Evolutionary conservation across 1,140 invertebrate genomes (phyloP).

Genomic region (Pseudomyrmex flavicornis): DNA sequence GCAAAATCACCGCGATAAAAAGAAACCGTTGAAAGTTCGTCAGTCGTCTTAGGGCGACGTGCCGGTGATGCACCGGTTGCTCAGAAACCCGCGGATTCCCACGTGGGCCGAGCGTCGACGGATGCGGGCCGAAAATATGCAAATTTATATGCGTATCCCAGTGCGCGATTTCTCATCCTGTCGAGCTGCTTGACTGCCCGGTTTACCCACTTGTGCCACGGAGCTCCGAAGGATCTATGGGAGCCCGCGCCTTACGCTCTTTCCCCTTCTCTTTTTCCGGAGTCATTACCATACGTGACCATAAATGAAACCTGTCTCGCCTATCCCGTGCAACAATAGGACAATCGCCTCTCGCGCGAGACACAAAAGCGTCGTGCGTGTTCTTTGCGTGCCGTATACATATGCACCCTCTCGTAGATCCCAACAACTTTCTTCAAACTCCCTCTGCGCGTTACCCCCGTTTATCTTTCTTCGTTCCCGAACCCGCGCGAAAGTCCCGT

Average conservation of each 20-base stretch:
- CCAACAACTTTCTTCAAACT: conserved; percentile 65
- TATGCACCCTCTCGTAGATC: conserved; percentile 63
- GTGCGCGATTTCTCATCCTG: conserved; percentile 73
- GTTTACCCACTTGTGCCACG: conserved; percentile 69
- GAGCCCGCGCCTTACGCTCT: conserved; percentile 53
- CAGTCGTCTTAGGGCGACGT: conserved; percentile 46
- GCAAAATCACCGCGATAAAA: conserved; percentile 48
- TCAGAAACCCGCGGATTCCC: conserved; percentile 74
- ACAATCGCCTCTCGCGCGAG: conserved; percentile 65
- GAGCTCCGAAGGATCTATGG: conserved; percentile 45
- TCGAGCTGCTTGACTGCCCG: conserved; percentile 62
- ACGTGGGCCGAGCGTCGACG: conserved; percentile 78
- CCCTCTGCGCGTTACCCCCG: conserved; percentile 53
- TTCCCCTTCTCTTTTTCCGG: conserved; percentile 42
- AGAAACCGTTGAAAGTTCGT: conserved; percentile 71
- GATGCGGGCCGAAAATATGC: conserved; percentile 84
- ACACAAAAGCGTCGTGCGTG: conserved; percentile 63
- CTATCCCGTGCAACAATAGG: conserved; percentile 68
- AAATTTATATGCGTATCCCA: conserved; percentile 75
- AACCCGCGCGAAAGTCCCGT: conserved; percentile 43
- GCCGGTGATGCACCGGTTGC: conserved; percentile 50
- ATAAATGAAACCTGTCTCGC: conserved; percentile 83
- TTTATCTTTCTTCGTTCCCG: conserved; percentile 65
- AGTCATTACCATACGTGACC: conserved; percentile 81
- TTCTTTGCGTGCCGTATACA: conserved; percentile 62